Percentiles rank a stretch among this genome's conserved stretches.
Conservation (phyloP, 2,888 invertebrate genomes). For the Campopleginae sp. region DNA sequence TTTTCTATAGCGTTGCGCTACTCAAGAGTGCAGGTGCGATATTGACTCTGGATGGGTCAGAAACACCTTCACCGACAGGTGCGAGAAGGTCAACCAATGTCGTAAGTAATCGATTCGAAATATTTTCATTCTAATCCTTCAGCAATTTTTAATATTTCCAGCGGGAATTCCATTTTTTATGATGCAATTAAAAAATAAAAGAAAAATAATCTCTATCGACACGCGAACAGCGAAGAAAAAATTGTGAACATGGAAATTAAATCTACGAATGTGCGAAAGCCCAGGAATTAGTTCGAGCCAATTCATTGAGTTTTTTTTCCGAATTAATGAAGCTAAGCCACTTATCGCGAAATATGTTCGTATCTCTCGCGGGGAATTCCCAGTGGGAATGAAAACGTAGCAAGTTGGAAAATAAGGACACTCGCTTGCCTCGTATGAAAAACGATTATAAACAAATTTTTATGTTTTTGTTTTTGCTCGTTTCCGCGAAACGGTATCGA, state of each 20-base stretch:
- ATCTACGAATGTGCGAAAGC: background rate
- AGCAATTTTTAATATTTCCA: background rate
- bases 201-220: background rate
- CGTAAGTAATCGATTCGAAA: constrained; percentile 3
- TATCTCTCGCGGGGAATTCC: constrained; percentile 33
- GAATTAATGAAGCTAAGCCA: background rate
- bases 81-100: constrained; percentile 11
- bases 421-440: background rate
- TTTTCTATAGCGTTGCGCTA: constrained; percentile 14
- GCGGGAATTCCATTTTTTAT: background rate
- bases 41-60: constrained; percentile 13
- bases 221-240: background rate
- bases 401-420: constrained; percentile 18
- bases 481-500: background rate
- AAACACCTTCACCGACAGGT: background rate
- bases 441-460: background rate
- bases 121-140: background rate
- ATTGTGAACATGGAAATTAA: background rate
- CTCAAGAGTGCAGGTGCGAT: constrained; percentile 24
- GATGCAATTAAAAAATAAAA: too few species aligned
- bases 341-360: constrained; percentile 19
- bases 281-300: background rate
- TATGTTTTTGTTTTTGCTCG: constrained; percentile 14
- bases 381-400: background rate
- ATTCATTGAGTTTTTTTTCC: background rate